Evolutionary conservation across 35 echinoderm and acorn worm genomes (phyloP).

Genomic region (Lytechinus variegatus): DNA sequence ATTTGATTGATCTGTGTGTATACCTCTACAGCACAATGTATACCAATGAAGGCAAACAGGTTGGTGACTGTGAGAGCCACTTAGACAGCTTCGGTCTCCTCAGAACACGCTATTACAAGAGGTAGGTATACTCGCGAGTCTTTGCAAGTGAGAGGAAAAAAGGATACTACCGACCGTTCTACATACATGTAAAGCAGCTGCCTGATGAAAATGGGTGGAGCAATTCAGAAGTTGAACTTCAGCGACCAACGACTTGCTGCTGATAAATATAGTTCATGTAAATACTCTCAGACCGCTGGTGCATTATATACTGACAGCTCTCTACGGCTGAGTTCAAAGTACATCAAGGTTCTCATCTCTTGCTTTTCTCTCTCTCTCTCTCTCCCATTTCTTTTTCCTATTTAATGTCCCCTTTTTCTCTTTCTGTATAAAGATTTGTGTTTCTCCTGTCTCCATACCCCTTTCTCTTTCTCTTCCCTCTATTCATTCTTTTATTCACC

Average conservation of each 20-base stretch:
- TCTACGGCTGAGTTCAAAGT: background rate
- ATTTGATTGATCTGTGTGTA: background rate
- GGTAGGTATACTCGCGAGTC: background rate
- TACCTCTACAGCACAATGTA: background rate
- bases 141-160: background rate
- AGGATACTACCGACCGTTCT: background rate
- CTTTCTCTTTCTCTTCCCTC: background rate
- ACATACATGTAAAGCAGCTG: background rate
- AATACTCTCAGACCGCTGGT: background rate
- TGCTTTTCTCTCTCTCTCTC: background rate
- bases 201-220: background rate
- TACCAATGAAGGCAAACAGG: background rate
- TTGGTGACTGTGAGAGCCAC: background rate
- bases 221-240: background rate
- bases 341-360: background rate
- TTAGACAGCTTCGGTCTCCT: background rate
- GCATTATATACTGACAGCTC: background rate
- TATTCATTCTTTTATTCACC: background rate
- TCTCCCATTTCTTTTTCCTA: background rate
- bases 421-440: background rate
- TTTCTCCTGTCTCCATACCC: background rate
- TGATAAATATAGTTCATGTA: constrained; percentile 6
- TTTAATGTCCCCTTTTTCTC: background rate
- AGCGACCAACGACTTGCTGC: background rate
- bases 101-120: background rate